phyloP scores from a whole-genome alignment of 1,140 invertebrate species.

The Armadillidium nasatum region DNA sequence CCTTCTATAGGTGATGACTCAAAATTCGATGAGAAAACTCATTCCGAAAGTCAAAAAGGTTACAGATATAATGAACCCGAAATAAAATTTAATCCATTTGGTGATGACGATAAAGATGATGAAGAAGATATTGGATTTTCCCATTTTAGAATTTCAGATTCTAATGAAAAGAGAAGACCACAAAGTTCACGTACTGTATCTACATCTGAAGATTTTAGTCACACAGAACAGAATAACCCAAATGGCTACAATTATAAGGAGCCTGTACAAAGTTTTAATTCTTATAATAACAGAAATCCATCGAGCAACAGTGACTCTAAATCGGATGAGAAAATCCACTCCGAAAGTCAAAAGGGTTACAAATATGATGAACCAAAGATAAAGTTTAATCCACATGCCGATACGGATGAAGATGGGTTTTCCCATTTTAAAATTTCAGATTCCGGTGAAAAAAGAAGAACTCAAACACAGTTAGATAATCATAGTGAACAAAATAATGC shows the following conservation, averaged over 20 bases:
- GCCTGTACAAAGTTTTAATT: neutral
- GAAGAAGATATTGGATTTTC: neutral
- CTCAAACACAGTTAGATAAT: no score
- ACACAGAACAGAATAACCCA: neutral
- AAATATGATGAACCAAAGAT: neutral
- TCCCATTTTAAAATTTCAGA: neutral
- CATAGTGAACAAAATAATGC: neutral
- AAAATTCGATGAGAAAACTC: neutral
- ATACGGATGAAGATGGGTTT: neutral
- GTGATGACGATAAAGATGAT: neutral
- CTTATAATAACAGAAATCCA: neutral
- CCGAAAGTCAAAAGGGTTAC: neutral
- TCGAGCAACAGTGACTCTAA: neutral
- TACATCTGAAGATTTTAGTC: neutral
- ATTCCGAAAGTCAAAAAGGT: no score
- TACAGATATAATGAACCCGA: neutral
- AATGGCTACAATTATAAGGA: constrained; percentile 8
- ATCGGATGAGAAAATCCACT: neutral
- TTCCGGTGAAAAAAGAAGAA: neutral
- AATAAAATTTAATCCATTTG: neutral
- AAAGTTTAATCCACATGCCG: neutral
- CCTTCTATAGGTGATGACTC: no score
- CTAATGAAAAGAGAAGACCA: neutral
- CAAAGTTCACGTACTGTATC: no score
- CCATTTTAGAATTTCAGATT: no score